Base-by-base conservation (phyloP, 2,888 invertebrate species). In the Leucophora obtusa region DNA sequence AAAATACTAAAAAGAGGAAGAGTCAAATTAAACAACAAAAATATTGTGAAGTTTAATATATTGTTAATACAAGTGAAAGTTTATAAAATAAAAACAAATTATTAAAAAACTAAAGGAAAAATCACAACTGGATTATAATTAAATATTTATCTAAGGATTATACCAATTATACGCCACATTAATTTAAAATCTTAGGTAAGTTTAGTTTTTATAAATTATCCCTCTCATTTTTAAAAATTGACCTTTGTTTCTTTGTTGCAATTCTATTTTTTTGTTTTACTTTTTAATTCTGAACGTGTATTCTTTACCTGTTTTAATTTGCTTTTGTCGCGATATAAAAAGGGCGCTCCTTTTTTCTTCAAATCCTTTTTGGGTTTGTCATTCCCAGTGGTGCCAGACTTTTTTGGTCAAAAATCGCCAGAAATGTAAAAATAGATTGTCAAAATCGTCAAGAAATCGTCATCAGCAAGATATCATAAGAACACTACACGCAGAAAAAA, bases 261-360 rank as follows among this genome's bases (percentile, higher is more conserved):
- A 73, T 63, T 35, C n/a, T n/a, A n/a, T n/a, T 53, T 62, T 60
- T 47, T 68, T 33, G 6, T 15, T 54, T 53, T 53, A 54, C 6
- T 3, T 21, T 3, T 21, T 21, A 21, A 6, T 15, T 24, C 17
- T 73, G 11, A 58, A 56, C 62, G 35, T 79, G 28, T 58, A 60
- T 60, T 73, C 43, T 71, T 62, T 70, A 65, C 56, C 38, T 79
- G 54, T 21, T 60, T 43, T 58, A 43, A 56, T 63, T 80, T 77
- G 17, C 63, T 63, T 43, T 56, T 54, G 14, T 62, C n/a, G 14
- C 14, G 28, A 14, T 43, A 15, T n/a, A 63, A 66, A 66, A 76
- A 76, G 81, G 81, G 81, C 77, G 81, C 81, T 81, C 81, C 81
- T 81, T 81, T 76, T 81, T 81, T 74, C 50, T 65, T 56, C 28